phyloP scores from a whole-genome alignment of 2,797 vertebrate species.

The Agapornis canus region DNA sequence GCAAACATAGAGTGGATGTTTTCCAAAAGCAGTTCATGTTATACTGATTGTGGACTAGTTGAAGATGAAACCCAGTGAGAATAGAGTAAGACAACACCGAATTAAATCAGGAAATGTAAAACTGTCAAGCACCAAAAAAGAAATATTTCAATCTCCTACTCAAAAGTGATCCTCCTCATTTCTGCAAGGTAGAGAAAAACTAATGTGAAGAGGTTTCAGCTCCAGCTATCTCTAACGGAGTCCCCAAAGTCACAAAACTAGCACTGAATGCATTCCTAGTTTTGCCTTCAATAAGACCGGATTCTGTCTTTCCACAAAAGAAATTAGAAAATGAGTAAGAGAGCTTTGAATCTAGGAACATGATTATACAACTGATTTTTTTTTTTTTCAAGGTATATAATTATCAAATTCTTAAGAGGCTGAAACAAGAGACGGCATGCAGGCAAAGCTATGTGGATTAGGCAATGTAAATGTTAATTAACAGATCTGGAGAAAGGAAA shows the following conservation, averaged over 20 bases:
- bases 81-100: not conserved
- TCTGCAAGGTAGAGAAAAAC: not conserved
- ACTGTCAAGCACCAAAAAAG: not conserved
- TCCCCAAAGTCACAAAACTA: not conserved
- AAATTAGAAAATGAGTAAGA: not conserved
- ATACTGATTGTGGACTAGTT: not conserved
- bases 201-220: not conserved
- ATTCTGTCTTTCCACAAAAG: not conserved
- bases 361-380: not conserved
- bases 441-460: not conserved
- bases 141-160: not conserved
- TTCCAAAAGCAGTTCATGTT: not conserved
- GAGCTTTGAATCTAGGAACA: not conserved
- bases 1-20: not conserved
- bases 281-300: not conserved
- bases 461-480: not conserved
- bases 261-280: not conserved
- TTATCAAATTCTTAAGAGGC: slow-evolving; percentile 13
- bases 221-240: not conserved
- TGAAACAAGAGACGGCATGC: slow-evolving; percentile 24
- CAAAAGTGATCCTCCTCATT: not conserved
- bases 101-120: not conserved
- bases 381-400: not conserved
- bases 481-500: not conserved
- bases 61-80: not conserved